Conservation (phyloP, 2,113 vertebrate species). For the Lepisosteus osseus region DNA sequence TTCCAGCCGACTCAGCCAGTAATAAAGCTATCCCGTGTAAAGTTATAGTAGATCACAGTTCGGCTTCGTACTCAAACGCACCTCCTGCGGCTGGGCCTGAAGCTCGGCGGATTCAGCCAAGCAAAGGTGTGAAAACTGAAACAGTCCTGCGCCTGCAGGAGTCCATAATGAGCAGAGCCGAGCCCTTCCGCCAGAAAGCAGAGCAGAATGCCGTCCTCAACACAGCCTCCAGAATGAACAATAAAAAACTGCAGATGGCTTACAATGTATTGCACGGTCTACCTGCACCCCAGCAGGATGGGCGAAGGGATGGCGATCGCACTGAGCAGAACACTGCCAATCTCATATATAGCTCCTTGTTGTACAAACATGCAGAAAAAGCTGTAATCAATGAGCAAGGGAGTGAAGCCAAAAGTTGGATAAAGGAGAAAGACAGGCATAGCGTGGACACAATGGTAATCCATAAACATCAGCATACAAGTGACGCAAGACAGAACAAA, state of each 20-base stretch:
- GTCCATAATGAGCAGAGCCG: slow-evolving; percentile 74
- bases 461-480: slow-evolving; percentile 15
- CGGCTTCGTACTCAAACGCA: slow-evolving; percentile 25
- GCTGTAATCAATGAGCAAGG: background rate
- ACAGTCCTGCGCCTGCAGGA: slow-evolving; percentile 66
- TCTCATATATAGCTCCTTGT: slow-evolving; percentile 20
- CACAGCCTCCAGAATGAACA: slow-evolving; percentile 39
- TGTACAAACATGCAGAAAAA: slow-evolving; percentile 23
- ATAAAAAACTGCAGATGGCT: slow-evolving; percentile 49
- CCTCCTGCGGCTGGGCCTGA: background rate
- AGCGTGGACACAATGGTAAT: slow-evolving; percentile 4
- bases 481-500: background rate
- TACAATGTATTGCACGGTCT: slow-evolving; percentile 56
- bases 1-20: slow-evolving; percentile 55
- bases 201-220: slow-evolving; percentile 58
- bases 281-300: slow-evolving; percentile 56
- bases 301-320: slow-evolving; percentile 55
- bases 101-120: slow-evolving; percentile 51
- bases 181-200: slow-evolving; percentile 53
- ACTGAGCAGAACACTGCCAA: slow-evolving; percentile 45
- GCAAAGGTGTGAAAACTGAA: slow-evolving; percentile 62
- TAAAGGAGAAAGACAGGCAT: background rate
- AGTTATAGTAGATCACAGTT: slow-evolving; percentile 77
- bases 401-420: slow-evolving; percentile 7
- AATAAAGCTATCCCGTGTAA: slow-evolving; percentile 79